phyloP scores from a whole-genome alignment of 2,113 vertebrate species.

The Oriolus oriolus region DNA sequence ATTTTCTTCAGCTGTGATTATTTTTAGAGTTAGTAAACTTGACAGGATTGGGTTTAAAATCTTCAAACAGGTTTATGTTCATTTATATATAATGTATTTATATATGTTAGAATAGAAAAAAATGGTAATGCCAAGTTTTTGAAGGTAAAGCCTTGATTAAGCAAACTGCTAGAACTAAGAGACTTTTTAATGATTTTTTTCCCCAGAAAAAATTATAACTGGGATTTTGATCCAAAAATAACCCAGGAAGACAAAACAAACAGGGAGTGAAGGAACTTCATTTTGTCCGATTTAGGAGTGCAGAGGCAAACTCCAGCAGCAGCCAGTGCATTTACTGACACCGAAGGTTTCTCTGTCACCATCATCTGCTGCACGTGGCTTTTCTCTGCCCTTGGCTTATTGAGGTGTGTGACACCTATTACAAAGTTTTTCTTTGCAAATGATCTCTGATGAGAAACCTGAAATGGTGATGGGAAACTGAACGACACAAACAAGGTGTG shows the following conservation, averaged over 20 bases:
- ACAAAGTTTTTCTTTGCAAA: background rate
- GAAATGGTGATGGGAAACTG: background rate
- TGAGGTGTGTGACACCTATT: background rate
- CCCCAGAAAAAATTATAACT: background rate
- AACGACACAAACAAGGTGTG: background rate
- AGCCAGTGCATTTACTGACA: background rate
- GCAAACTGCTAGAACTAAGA: background rate
- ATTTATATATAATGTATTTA: background rate
- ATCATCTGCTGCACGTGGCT: background rate
- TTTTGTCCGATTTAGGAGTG: background rate
- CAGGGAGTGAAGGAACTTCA: background rate
- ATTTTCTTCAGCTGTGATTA: background rate
- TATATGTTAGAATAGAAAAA: background rate
- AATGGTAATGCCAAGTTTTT: background rate
- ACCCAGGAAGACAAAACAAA: background rate
- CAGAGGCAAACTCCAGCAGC: background rate
- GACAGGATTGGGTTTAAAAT: background rate
- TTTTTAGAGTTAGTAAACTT: background rate
- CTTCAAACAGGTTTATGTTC: background rate
- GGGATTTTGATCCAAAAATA: background rate
- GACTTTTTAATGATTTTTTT: background rate
- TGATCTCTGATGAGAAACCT: background rate
- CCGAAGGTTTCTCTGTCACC: background rate
- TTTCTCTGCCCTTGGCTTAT: background rate
- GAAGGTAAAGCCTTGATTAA: background rate